Percentiles rank a stretch among this genome's conserved stretches.
These are phyloP conservation scores for Bubalus kerabau DNA, from an alignment of 2,113 vertebrate species.

Conservation along the genomic window DNA sequence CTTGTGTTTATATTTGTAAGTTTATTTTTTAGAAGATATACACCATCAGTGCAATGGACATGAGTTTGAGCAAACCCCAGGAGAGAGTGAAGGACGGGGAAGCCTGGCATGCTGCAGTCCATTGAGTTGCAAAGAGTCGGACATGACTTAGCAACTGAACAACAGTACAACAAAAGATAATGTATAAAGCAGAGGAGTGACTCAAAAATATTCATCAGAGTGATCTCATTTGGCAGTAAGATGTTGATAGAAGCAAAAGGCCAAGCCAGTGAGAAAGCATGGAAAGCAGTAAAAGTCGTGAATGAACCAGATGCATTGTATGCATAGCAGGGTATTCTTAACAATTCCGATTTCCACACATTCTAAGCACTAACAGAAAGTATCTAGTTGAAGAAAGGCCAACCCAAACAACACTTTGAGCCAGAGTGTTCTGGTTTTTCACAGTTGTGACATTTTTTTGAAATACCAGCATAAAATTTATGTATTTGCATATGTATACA, in stretches of 20 bases:
- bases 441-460: not conserved
- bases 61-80: not conserved
- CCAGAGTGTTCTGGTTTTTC: conserved; percentile 31
- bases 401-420: not conserved
- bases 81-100: not conserved
- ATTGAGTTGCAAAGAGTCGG: not conserved
- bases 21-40: not conserved
- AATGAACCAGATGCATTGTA: not conserved
- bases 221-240: not conserved
- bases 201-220: not conserved
- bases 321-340: not conserved
- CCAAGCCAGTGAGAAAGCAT: not conserved
- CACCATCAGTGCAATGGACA: not conserved
- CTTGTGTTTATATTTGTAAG: not conserved
- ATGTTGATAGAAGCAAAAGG: not conserved
- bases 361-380: not conserved
- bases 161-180: not conserved
- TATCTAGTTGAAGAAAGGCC: conserved; percentile 4
- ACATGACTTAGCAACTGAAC: not conserved
- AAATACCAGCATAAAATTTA: conserved; percentile 12
- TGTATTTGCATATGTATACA: not conserved
- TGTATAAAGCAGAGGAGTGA: not conserved
- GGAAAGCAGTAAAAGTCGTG: not conserved
- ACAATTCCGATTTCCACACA: not conserved
- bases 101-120: not conserved